phyloP scores from a whole-genome alignment of 1,140 invertebrate genomes.

The Calosoma granatense region DNA sequence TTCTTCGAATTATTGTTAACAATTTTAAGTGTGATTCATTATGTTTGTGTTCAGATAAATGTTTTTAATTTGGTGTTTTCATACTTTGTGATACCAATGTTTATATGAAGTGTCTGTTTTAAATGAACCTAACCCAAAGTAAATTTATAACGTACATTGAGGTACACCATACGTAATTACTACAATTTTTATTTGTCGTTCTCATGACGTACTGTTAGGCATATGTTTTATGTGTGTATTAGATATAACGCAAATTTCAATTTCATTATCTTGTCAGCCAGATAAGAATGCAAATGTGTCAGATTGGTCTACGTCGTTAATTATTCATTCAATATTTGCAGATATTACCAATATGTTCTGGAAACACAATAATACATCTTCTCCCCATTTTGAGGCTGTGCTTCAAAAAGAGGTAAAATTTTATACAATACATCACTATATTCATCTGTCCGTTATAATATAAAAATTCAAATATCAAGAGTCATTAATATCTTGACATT shows the following conservation, averaged over 20 bases:
- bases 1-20: background rate
- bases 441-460: conserved; percentile 8
- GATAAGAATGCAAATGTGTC: background rate
- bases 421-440: conserved; percentile 1
- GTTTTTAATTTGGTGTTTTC: background rate
- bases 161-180: conserved; percentile 15
- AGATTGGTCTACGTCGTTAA: background rate
- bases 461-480: conserved; percentile 11
- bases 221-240: conserved; percentile 6
- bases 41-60: conserved; percentile 2
- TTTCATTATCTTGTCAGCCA: background rate
- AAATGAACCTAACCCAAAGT: conserved; percentile 33
- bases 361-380: conserved; percentile 62
- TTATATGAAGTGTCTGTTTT: conserved; percentile 11
- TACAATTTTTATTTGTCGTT: background rate
- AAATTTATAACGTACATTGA: conserved; percentile 22
- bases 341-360: conserved; percentile 59
- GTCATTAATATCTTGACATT: too few relatives aligned
- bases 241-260: conserved; percentile 1
- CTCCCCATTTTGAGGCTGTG: conserved; percentile 61
- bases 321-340: conserved; percentile 13
- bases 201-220: conserved; percentile 5
- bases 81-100: background rate
- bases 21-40: conserved; percentile 1
- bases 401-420: conserved; percentile 61